phyloP scores from a whole-genome alignment of 2,888 invertebrate species.

The Pyrocoelia pectoralis region DNA sequence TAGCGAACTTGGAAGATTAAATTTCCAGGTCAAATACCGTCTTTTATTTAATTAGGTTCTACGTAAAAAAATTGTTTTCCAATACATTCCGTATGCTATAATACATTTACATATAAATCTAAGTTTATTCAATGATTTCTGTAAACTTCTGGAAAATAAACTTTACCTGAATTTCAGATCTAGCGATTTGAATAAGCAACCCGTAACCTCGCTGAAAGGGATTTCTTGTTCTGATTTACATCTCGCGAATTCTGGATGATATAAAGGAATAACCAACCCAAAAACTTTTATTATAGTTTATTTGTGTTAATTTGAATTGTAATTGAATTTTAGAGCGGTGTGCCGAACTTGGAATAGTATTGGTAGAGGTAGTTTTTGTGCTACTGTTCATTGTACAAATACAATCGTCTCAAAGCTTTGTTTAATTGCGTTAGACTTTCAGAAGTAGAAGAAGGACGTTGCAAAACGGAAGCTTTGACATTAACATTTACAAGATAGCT shows the following conservation, averaged over 20 bases:
- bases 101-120: constrained; percentile 26
- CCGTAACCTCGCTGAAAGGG: constrained; percentile 36
- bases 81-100: neutral
- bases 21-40: neutral
- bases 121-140: constrained; percentile 28
- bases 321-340: no score
- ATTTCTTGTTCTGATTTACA: constrained; percentile 38
- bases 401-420: neutral
- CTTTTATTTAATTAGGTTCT: constrained; percentile 9
- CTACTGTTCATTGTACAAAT: neutral
- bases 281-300: neutral
- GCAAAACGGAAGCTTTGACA: constrained; percentile 35
- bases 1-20: neutral
- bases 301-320: no score
- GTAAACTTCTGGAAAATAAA: constrained; percentile 29
- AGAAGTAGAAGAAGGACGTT: constrained; percentile 22
- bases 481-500: constrained; percentile 38
- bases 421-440: neutral
- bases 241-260: constrained; percentile 23
- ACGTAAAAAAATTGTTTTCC: constrained; percentile 19
- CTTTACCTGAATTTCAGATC: constrained; percentile 28
- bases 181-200: constrained; percentile 32
- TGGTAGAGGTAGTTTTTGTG: neutral
- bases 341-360: no score
- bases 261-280: neutral